Evolutionary conservation across 2,797 vertebrate genomes (phyloP), one percentile per base, ranked within the genome.

Genomic region (Australoheros facetus): DNA sequence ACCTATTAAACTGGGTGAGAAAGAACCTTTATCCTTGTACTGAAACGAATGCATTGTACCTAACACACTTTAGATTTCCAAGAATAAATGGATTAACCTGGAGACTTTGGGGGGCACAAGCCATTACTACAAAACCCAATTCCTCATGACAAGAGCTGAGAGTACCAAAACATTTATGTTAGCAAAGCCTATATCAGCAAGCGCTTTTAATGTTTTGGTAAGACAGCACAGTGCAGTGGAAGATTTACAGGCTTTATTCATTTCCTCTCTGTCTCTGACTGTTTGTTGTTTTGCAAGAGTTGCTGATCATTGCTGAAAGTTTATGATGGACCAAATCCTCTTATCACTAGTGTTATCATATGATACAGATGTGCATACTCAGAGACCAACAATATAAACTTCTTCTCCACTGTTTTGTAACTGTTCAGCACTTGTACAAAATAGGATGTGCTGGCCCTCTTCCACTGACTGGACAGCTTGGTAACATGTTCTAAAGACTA

Each of bases 151-250:
- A 77, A 62, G 64, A 79, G 73, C 72, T 86, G 79, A 84, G 87
- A 88, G 53, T 62, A 64, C 59, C 74, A 69, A 83, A 80, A 80
- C 75, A n/a, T 75, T 59, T 74, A 21, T 2, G 57, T 30, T 87
- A 82, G 80, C 82, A 84, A 71, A 60, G 73, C 28, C 56, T 66
- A 83, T 82, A 79, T 86, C 82, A 85, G 77, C 80, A 86, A 79
- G 86, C 88, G 77, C 51, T 80, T 71, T 79, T 89, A 77, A 84
- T 79, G 77, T 79, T 87, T 82, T 90, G 84, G 83, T 87, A 81
- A 81, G 45, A 57, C 79, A 51, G 17, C 17, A 53, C 64, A 51
- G 2, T 11, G 17, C 10, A 70, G 23, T 32, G 26, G 48, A 57
- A 80, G 28, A 87, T 87, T 85, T 73, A 59, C 60, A 83, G 21